A percentile compares a stretch with the other conserved stretches of the same genome.
These are phyloP conservation scores for Montifringilla adamsi DNA, from an alignment of 2,113 vertebrate genomes.

Conservation along the genomic window DNA sequence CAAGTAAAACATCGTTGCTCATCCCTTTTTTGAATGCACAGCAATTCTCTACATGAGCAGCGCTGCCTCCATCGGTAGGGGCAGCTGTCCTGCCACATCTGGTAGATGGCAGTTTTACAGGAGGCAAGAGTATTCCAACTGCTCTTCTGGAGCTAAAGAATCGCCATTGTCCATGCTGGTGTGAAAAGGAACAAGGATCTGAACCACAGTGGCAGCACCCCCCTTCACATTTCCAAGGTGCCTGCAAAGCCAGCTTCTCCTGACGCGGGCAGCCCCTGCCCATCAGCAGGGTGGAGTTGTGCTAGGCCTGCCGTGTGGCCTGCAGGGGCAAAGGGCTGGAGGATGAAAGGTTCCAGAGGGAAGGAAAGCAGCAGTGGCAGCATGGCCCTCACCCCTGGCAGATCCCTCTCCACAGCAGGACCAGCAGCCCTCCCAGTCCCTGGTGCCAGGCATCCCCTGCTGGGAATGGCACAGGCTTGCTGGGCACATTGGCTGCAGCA, in stretches of 20 bases:
- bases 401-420: background rate
- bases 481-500: background rate
- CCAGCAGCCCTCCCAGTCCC: background rate
- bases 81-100: background rate
- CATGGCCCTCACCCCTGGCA: background rate
- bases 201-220: background rate
- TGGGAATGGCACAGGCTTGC: background rate
- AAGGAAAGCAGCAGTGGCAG: background rate
- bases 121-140: background rate
- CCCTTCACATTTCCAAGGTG: background rate
- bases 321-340: background rate
- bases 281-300: background rate
- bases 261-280: fast-evolving
- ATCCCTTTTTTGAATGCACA: background rate
- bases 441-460: background rate
- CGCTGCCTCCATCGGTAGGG: background rate
- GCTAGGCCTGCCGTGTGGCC: fast-evolving
- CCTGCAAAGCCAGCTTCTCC: background rate
- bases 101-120: background rate
- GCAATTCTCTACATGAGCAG: background rate
- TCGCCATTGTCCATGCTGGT: background rate
- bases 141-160: background rate
- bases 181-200: background rate
- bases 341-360: background rate
- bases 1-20: background rate